Conservation (phyloP, 2,888 invertebrate species). For the Zhuqinia jingwanae region DNA sequence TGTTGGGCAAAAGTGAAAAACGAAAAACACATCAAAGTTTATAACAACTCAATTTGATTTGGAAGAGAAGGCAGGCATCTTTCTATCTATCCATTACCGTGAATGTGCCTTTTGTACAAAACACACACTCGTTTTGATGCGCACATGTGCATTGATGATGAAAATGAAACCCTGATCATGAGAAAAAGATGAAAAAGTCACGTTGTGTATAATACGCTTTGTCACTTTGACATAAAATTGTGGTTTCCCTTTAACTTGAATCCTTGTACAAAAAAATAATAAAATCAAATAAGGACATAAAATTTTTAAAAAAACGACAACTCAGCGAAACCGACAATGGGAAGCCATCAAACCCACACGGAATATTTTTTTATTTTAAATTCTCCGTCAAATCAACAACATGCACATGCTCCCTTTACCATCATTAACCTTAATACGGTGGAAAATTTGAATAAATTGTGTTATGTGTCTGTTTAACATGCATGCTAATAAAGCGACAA, state of each 20-base stretch:
- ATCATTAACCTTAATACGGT: constrained; percentile 6
- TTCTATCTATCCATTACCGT: background rate
- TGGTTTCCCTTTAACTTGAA: background rate
- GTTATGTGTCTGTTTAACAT: background rate
- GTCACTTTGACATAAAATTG: constrained; percentile 26
- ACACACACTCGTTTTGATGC: too few species aligned
- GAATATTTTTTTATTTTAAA: background rate
- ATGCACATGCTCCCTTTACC: constrained; percentile 6
- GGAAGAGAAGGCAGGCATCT: background rate
- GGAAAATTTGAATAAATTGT: constrained; percentile 34
- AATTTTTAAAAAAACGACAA: too few species aligned
- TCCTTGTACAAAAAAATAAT: too few species aligned
- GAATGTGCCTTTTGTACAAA: background rate
- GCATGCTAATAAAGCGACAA: constrained; percentile 44
- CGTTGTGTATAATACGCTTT: constrained; percentile 4
- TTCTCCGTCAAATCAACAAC: background rate
- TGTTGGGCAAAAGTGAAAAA: background rate
- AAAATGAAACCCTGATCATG: background rate
- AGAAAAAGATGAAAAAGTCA: background rate
- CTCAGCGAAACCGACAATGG: too few species aligned
- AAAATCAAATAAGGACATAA: too few species aligned
- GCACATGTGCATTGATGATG: background rate
- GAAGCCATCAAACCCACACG: background rate
- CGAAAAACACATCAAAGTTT: constrained; percentile 43
- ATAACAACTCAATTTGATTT: background rate